Evolutionary conservation across 2,888 invertebrate species (phyloP), one percentile per base, ranked within the genome.

Genomic region (Agrilus cyanescens): DNA sequence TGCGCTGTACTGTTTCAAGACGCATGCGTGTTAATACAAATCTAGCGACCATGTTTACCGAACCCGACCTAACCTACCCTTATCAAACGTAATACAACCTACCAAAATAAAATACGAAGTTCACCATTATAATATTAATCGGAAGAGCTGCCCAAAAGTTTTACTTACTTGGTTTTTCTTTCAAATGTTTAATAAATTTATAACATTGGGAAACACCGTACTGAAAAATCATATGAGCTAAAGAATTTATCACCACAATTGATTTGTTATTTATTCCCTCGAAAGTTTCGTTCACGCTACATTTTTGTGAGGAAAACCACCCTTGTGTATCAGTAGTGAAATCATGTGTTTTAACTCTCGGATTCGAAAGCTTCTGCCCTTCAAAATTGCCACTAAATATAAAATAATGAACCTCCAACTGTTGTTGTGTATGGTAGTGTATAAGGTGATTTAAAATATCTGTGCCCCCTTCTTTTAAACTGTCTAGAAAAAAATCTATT

Each of bases 211-310:
- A 41, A 20, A 60, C 38, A 30, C 59, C 61, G 51, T 56, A 57
- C 30, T 52, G 52, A 32, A 55, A 54, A 32, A 62, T 55, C 12
- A 56, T 46, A 50, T 63, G 59, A 12, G 54, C 52, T 40, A 66
- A 48, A 2, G 63, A 64, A 50, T 66, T 62, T 18, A 66, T 50
- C 16, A 65, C 48, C 12, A 66, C 43, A 10, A 62, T 46, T 32
- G 52, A 49, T 12, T 51, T 52, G n/a, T 25, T 38, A 14, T 46
- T 48, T 30, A 57, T 45, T 34, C 44, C 46, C 12, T 38, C 43
- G 18, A 54, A n/a, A n/a, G 47, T 37, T 2, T 44, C 39, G 20
- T 54, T 45, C 13, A 60, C 51, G 40, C 45, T 36, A 40, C 37
- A 30, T 16, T 37, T 38, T 4, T 32, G 13, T 16, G 14, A 20